Evolutionary conservation across 2,888 invertebrate genomes (phyloP).

Genomic region (Eilema griseolum): DNA sequence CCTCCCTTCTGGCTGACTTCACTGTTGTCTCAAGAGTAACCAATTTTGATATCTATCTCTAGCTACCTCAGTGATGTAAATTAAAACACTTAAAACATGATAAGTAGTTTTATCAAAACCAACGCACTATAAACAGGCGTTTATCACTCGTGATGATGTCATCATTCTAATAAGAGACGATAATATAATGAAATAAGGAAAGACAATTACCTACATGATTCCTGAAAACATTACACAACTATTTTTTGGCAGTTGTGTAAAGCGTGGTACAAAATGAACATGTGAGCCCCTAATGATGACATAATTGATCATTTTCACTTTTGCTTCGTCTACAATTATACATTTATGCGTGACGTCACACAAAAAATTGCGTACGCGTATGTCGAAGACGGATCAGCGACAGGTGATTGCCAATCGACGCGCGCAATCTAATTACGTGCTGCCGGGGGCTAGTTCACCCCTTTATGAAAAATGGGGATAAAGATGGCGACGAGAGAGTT

Average conservation of each 20-base stretch:
- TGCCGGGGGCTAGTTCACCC: slow-evolving; percentile 25
- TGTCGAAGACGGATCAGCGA: slow-evolving; percentile 40
- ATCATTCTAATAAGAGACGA: too few species aligned
- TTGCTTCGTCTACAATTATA: not conserved
- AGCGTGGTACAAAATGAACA: not conserved
- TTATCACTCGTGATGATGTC: too few species aligned
- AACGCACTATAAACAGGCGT: too few species aligned
- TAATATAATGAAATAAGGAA: too few species aligned
- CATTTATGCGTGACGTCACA: not conserved
- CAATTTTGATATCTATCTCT: too few species aligned
- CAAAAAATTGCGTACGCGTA: slow-evolving; percentile 20
- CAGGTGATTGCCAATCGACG: slow-evolving; percentile 60
- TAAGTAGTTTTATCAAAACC: too few species aligned
- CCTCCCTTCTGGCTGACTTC: too few species aligned
- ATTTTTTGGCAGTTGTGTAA: not conserved
- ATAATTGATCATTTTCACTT: not conserved
- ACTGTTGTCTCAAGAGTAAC: too few species aligned
- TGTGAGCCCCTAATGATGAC: not conserved
- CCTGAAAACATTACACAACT: not conserved
- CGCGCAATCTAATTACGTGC: slow-evolving; percentile 40
- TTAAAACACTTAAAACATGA: too few species aligned
- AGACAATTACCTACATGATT: too few species aligned
- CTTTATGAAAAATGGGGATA: slow-evolving; percentile 9
- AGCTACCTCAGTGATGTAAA: too few species aligned
- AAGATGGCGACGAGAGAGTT: slow-evolving; percentile 4